Base-by-base conservation (phyloP, 1,140 invertebrate species). In the Drosophila leontia region DNA sequence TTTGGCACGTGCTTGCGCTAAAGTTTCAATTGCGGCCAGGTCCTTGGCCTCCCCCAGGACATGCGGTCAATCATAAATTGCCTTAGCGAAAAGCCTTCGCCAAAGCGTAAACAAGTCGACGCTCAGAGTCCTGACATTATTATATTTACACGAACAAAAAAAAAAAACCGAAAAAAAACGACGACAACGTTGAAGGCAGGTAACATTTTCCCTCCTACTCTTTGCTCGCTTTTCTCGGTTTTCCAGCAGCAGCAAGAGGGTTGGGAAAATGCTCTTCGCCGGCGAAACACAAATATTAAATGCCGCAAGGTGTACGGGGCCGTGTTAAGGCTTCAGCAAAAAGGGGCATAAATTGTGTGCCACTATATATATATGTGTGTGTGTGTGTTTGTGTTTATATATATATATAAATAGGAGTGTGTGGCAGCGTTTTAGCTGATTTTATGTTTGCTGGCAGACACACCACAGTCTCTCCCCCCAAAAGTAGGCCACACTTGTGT, bases 41-140 rank as follows among this genome's bases (percentile, higher is more conserved):
- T 60, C 72, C 56, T 60, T 67, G 62, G 62, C 56, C 48, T 57
- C 75, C 48, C 63, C 75, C 56, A 74, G 53, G 58, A 72, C 71
- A 80, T 83, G 80, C 69, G 84, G 64, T 88, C 84, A 88, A 90
- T 90, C 80, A 90, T 88, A 88, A 88, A 88, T 88, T 90, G 65
- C 79, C 67, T 62, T 51, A 57, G 61, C 75, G 44, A 79, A 85
- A 55, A 90, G 78, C 85, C 81, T 67, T 76, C 75, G 76, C 60
- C 59, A 85, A 84, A 81, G 84, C 81, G 75, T 88, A 88, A 88
- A 90, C 81, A 88, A 88, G 84, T 88, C 84, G 67, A 78, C 75
- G 81, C 75, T 69, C 75, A 61, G 75, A 61, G 75, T 69, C 75
- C 85, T 81, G 78, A 79, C 85, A 85, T 88, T 88, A 85, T 88